phyloP scores from a whole-genome alignment of 92 coral and sea anemone species.

The Virgularia gustaviana region DNA sequence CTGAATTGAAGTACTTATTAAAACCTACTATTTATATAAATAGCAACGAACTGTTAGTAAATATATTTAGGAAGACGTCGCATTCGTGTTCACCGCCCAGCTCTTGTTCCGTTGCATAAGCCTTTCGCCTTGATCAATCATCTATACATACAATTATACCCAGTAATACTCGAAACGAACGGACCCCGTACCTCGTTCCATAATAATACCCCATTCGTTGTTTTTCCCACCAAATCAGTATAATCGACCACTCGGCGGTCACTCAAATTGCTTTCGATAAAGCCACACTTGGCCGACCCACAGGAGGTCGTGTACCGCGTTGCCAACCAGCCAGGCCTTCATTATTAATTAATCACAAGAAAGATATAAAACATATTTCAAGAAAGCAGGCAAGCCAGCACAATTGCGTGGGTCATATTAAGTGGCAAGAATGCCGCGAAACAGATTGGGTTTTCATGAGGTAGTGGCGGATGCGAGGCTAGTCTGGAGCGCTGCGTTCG shows the following conservation, averaged over 20 bases:
- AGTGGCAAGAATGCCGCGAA: slow-evolving; percentile 5
- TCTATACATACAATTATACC: too few relatives aligned
- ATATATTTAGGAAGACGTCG: too few relatives aligned
- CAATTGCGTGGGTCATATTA: background rate
- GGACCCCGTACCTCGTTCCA: too few relatives aligned
- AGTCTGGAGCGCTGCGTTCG: background rate
- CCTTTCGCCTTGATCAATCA: too few relatives aligned
- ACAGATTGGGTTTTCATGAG: too few relatives aligned
- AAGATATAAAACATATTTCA: slow-evolving; percentile 17
- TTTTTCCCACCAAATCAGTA: background rate
- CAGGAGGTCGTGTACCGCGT: background rate
- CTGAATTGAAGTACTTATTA: too few relatives aligned
- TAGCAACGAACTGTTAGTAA: too few relatives aligned
- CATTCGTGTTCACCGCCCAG: too few relatives aligned
- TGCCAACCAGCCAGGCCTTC: background rate
- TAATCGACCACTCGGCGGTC: background rate
- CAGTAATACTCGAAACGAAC: too few relatives aligned
- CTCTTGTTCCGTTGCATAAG: too few relatives aligned
- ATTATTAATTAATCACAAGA: slow-evolving; percentile 19
- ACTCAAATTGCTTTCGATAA: background rate
- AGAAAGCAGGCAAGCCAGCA: background rate
- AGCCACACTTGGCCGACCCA: background rate
- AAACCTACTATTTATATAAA: too few relatives aligned
- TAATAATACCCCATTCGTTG: background rate
- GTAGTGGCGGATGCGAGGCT: too few relatives aligned